Conservation (phyloP, 2,113 vertebrate genomes). For the Noturus placidus region DNA sequence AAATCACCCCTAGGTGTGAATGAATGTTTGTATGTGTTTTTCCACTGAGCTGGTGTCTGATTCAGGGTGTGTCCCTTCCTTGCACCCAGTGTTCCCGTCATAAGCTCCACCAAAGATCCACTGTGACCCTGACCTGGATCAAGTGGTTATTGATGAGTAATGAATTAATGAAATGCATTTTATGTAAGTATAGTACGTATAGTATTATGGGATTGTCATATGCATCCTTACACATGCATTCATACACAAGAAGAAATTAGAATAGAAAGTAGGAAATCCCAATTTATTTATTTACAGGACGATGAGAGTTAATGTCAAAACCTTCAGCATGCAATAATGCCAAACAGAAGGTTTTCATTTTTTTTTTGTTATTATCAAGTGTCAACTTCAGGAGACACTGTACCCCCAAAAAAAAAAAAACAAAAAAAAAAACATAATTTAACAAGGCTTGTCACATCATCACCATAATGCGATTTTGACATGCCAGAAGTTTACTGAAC, state of each 20-base stretch:
- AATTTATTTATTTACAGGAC: background rate
- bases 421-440: background rate
- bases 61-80: background rate
- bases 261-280: background rate
- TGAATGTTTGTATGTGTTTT: background rate
- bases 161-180: background rate
- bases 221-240: background rate
- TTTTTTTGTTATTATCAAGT: background rate
- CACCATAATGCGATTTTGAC: background rate
- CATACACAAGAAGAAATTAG: background rate
- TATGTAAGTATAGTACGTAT: background rate
- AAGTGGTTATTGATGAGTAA: background rate
- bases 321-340: background rate
- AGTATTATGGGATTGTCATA: background rate
- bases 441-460: conserved; percentile 3
- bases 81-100: too few species aligned
- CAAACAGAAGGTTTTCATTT: background rate
- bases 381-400: background rate
- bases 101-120: background rate
- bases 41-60: background rate
- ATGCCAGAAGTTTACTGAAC: background rate
- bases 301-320: background rate
- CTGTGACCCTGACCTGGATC: background rate
- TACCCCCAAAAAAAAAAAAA: background rate
- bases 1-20: background rate